phyloP scores from a whole-genome alignment of 2,797 vertebrate species.

The Eidolon dupreanum region DNA sequence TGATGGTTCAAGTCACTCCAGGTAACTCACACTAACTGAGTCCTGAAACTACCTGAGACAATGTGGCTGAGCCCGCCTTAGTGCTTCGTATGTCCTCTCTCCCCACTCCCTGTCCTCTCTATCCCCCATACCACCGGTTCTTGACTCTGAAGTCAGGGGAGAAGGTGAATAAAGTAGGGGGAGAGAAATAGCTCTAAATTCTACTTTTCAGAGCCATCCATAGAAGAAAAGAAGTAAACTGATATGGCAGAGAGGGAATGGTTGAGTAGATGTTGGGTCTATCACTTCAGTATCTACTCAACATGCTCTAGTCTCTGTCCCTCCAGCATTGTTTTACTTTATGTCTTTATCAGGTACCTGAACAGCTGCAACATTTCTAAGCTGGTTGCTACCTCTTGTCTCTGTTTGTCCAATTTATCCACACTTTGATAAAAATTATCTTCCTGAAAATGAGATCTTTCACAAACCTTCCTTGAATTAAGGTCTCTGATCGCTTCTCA shows the following conservation, averaged over 20 bases:
- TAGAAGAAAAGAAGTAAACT: neutral
- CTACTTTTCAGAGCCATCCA: neutral
- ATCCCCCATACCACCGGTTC: rapidly evolving
- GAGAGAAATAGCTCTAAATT: neutral
- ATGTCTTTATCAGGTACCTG: neutral
- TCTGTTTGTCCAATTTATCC: neutral
- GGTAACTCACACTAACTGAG: neutral
- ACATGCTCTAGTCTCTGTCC: neutral
- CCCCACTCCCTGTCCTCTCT: neutral
- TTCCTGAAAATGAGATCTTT: neutral
- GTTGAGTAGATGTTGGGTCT: neutral
- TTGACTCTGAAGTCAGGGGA: neutral
- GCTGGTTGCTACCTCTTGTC: neutral
- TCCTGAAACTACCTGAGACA: neutral
- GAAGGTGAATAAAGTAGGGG: neutral
- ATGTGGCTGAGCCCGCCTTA: neutral
- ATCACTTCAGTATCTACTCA: neutral
- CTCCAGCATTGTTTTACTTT: neutral
- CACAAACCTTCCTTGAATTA: neutral
- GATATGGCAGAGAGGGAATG: neutral
- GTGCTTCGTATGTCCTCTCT: neutral
- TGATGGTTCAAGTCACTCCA: neutral
- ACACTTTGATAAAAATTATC: neutral
- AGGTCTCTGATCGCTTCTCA: neutral
- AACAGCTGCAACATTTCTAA: neutral